phyloP scores from a whole-genome alignment of 2,797 vertebrate species.

The Sebastes baramenuke region DNA sequence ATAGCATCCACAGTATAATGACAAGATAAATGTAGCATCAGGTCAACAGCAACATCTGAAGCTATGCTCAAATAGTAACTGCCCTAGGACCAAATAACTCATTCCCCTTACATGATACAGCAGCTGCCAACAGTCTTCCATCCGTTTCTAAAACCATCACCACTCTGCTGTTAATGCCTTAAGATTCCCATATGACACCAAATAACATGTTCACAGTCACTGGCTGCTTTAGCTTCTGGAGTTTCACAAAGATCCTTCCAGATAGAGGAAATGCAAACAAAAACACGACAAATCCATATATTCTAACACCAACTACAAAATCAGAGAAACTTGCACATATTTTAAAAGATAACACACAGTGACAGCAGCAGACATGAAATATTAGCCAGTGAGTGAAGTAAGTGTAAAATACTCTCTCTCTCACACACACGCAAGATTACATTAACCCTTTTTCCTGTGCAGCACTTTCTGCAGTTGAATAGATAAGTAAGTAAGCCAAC shows the following conservation, averaged over 20 bases:
- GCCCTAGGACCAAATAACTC: slow-evolving; percentile 21
- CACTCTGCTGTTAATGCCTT: slow-evolving; percentile 11
- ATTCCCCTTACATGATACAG: slow-evolving; percentile 9
- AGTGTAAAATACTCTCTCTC: background rate
- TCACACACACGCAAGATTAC: background rate
- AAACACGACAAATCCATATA: background rate
- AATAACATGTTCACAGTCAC: slow-evolving; percentile 19
- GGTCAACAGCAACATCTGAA: slow-evolving; percentile 41
- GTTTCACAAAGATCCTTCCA: slow-evolving; percentile 7
- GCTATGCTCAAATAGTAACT: slow-evolving; percentile 21
- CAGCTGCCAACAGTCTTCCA: slow-evolving; percentile 29
- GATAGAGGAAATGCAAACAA: background rate
- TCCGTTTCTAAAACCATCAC: slow-evolving; percentile 43
- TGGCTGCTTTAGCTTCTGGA: slow-evolving; percentile 10
- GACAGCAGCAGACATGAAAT: background rate
- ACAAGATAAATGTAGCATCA: slow-evolving; percentile 22
- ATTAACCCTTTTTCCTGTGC: slow-evolving; percentile 16
- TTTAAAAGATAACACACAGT: background rate
- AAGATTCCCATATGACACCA: slow-evolving; percentile 36
- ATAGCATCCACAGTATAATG: background rate
- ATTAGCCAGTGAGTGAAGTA: background rate
- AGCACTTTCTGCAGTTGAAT: slow-evolving; percentile 44
- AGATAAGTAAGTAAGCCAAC: slow-evolving; percentile 28
- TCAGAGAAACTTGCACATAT: background rate
- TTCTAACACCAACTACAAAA: background rate